phyloP scores from a whole-genome alignment of 2,797 vertebrate genomes.

The Telmatherina bonti region DNA sequence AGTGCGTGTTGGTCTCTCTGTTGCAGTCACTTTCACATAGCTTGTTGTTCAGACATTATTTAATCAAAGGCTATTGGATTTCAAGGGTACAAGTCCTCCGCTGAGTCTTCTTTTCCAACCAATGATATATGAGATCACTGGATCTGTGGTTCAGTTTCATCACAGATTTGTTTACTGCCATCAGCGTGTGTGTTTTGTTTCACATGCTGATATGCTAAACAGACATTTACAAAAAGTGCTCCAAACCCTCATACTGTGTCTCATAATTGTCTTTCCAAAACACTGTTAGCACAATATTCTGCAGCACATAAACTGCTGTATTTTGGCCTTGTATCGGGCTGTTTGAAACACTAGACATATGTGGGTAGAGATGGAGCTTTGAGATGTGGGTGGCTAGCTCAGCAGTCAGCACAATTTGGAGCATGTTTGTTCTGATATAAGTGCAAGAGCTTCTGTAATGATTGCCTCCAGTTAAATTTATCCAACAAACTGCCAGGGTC shows the following conservation, averaged over 20 bases:
- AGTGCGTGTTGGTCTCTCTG: slow-evolving; percentile 27
- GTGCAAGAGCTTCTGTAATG: neutral
- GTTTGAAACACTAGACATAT: slow-evolving; percentile 40
- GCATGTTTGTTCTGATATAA: slow-evolving; percentile 2
- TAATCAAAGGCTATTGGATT: slow-evolving; percentile 47
- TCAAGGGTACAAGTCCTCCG: slow-evolving; percentile 48
- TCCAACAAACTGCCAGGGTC: slow-evolving; percentile 3
- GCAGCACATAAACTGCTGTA: slow-evolving; percentile 12
- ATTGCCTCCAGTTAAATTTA: neutral
- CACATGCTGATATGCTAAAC: slow-evolving; percentile 2
- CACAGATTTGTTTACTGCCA: neutral
- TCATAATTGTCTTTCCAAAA: neutral
- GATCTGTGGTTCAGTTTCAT: slow-evolving; percentile 5
- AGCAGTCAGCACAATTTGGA: slow-evolving; percentile 47
- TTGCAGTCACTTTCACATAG: slow-evolving; percentile 36
- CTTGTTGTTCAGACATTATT: slow-evolving; percentile 57
- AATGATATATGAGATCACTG: slow-evolving; percentile 27
- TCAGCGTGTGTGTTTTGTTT: neutral
- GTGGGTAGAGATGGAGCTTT: slow-evolving; percentile 64
- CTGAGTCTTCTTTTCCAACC: slow-evolving; percentile 22
- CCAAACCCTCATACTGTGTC: neutral
- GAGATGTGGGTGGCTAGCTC: slow-evolving; percentile 70
- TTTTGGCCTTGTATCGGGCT: slow-evolving; percentile 23
- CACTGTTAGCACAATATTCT: neutral
- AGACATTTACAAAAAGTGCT: neutral